Conservation (phyloP, 2,797 vertebrate species). For the Anas bahamensis region DNA sequence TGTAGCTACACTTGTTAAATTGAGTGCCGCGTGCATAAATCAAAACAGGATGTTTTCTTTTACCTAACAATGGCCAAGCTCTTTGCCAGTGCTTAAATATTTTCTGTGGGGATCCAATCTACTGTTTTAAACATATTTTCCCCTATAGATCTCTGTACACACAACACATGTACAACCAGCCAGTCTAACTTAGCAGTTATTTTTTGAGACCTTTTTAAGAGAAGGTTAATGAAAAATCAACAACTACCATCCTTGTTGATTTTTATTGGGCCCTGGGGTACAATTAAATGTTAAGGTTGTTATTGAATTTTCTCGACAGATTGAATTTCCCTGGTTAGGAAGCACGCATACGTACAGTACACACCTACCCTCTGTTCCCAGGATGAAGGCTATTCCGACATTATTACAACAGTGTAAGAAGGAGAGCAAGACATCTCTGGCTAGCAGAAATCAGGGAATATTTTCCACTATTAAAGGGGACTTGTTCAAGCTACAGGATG, state of each 20-base stretch:
- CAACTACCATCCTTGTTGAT: background rate
- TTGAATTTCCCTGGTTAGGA: conserved; percentile 31
- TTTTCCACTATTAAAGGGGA: background rate
- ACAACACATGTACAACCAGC: background rate
- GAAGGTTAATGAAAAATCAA: conserved; percentile 15
- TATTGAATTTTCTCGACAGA: conserved; percentile 57
- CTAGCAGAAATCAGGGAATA: background rate
- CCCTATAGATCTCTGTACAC: background rate
- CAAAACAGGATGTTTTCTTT: conserved; percentile 53
- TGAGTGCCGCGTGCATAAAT: conserved; percentile 55
- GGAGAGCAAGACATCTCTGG: background rate
- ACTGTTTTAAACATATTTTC: background rate
- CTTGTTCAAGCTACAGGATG: background rate
- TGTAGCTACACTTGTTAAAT: conserved; percentile 65
- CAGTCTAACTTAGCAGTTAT: background rate
- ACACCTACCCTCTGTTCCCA: background rate
- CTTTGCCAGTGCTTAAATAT: background rate
- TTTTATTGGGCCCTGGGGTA: conserved; percentile 29
- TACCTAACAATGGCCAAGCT: conserved; percentile 2
- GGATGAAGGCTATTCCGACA: background rate
- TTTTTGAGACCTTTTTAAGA: conserved; percentile 6
- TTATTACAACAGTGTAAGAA: background rate
- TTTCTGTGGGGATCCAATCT: background rate
- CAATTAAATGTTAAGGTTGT: conserved; percentile 36
- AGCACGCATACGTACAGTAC: background rate